Percentiles rank a stretch among this genome's conserved stretches.
phyloP scores from a whole-genome alignment of 2,797 vertebrate species.

The Sebastes jordani region DNA sequence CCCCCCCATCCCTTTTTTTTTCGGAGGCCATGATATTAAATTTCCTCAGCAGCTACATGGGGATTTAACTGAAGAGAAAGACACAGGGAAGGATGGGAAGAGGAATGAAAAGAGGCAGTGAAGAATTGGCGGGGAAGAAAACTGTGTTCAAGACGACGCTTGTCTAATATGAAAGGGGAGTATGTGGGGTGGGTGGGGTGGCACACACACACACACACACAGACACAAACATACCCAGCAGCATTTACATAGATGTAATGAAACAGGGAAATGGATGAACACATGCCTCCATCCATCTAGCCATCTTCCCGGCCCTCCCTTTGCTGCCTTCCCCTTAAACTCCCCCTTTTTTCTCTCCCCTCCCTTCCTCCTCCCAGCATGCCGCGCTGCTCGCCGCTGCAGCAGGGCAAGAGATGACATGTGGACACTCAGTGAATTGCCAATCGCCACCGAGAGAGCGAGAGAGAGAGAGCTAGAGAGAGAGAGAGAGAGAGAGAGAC shows the following conservation, averaged over 20 bases:
- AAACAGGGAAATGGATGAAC: slow-evolving; percentile 57
- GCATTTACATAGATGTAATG: slow-evolving; percentile 70
- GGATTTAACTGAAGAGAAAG: slow-evolving; percentile 27
- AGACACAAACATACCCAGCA: slow-evolving; percentile 23
- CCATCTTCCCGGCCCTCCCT: slow-evolving; percentile 26
- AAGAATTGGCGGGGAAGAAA: slow-evolving; percentile 40
- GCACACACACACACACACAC: slow-evolving; percentile 1
- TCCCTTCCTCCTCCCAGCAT: slow-evolving; percentile 50
- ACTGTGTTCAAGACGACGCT: slow-evolving; percentile 23
- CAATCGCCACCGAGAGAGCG: slow-evolving; percentile 64
- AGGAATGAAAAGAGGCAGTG: slow-evolving; percentile 46
- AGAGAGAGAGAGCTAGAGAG: slow-evolving; percentile 6
- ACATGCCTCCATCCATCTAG: slow-evolving; percentile 47
- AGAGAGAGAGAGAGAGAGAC: not conserved
- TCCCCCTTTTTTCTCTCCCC: not conserved
- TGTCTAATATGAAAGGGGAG: slow-evolving; percentile 34
- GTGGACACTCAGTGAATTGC: slow-evolving; percentile 80
- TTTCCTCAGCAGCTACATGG: slow-evolving; percentile 10
- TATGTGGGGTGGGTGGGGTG: not conserved
- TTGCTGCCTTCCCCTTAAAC: not conserved
- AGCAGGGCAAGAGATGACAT: slow-evolving; percentile 77
- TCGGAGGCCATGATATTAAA: slow-evolving; percentile 29
- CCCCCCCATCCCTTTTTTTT: not conserved
- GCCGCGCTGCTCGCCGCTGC: slow-evolving; percentile 62
- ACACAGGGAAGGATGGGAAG: slow-evolving; percentile 19